Conservation (phyloP, 2,888 invertebrate genomes). For the Melanophora roralis region DNA sequence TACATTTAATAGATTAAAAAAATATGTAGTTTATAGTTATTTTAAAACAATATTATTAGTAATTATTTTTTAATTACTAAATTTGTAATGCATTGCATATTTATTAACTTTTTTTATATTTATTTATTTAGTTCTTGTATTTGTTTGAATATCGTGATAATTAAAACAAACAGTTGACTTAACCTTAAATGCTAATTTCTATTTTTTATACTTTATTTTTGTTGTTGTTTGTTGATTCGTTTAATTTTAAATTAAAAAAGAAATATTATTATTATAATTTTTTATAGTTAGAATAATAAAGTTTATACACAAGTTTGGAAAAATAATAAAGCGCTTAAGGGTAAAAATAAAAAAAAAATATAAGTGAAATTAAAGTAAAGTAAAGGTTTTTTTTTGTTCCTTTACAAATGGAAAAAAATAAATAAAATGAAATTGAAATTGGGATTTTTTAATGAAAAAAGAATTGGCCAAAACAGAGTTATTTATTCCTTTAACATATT, state of each 20-base stretch:
- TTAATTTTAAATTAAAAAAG: constrained; percentile 41
- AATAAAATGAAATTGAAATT: too few relatives aligned
- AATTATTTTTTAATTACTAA: constrained; percentile 7
- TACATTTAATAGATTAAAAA: constrained; percentile 4
- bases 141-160: neutral
- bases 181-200: constrained; percentile 37
- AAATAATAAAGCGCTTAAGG: constrained; percentile 29
- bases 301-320: constrained; percentile 29
- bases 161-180: constrained; percentile 51
- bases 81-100: constrained; percentile 29
- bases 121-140: neutral
- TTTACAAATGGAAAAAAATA: too few relatives aligned
- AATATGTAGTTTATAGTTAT: neutral
- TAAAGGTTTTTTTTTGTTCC: neutral
- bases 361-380: neutral
- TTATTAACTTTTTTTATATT: neutral
- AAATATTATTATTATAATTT: neutral
- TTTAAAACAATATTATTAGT: neutral
- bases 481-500: too few relatives aligned
- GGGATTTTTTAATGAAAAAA: too few relatives aligned
- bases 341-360: neutral
- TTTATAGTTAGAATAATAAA: neutral
- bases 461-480: too few relatives aligned
- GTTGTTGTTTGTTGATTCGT: neutral
- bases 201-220: constrained; percentile 19